Evolutionary conservation across 2,888 invertebrate species (phyloP).

Genomic region (Iselma pallidipennis): DNA sequence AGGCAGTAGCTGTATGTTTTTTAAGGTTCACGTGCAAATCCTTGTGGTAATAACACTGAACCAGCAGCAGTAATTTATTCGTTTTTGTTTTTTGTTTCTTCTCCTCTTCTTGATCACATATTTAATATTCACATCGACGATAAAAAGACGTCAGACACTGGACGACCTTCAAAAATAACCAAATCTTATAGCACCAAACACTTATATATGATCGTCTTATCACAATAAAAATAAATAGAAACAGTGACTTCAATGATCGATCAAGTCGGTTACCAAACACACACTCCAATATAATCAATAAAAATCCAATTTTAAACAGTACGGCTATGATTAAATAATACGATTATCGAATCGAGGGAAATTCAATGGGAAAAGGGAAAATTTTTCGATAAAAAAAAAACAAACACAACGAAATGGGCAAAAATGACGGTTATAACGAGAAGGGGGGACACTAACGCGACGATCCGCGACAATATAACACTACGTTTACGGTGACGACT

Average conservation of each 20-base stretch:
- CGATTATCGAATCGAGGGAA: background rate
- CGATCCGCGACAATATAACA: conserved; percentile 20
- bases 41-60: conserved; percentile 22
- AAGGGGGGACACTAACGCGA: too few species aligned
- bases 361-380: background rate
- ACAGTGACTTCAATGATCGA: background rate
- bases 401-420: background rate
- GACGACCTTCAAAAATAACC: conserved; percentile 13
- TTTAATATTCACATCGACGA: background rate
- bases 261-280: background rate
- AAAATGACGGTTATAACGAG: background rate
- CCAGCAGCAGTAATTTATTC: too few species aligned
- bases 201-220: background rate
- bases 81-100: background rate
- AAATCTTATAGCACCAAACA: background rate
- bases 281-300: background rate
- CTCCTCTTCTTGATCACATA: too few species aligned
- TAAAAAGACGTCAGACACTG: conserved; percentile 11
- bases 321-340: background rate
- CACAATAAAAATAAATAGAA: background rate
- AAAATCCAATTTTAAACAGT: background rate
- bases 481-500: conserved; percentile 10
- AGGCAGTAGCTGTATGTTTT: conserved; percentile 2
- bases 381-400: background rate
- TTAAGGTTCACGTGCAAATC: conserved; percentile 31